A percentile compares a stretch with the other conserved stretches of the same genome.
Conservation (phyloP, 2,113 vertebrate species). For the Bufo gargarizans region DNA sequence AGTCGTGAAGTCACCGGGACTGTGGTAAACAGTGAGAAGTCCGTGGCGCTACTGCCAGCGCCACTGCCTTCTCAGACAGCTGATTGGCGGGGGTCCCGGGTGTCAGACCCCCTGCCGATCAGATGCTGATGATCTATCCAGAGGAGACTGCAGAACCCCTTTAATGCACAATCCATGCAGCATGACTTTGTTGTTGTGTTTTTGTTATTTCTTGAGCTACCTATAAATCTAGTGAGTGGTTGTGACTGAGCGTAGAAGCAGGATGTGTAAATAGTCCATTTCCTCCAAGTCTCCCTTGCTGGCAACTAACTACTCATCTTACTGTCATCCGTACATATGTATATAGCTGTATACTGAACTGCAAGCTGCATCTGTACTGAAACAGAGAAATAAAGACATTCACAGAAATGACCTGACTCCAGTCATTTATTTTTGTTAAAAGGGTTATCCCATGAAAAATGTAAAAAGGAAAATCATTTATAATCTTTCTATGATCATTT, state of each 20-base stretch:
- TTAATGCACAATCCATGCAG: slow-evolving; percentile 23
- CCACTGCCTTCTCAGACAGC: no score
- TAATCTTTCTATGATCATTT: no score
- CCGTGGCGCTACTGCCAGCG: no score
- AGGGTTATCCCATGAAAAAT: no score
- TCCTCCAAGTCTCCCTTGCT: slow-evolving; percentile 12
- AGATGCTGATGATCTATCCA: no score
- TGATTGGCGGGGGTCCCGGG: no score
- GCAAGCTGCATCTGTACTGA: slow-evolving; percentile 25
- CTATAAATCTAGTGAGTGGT: background rate
- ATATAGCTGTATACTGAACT: slow-evolving; percentile 38
- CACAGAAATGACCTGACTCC: background rate
- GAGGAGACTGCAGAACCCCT: no score
- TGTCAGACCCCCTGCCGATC: no score
- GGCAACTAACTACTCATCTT: slow-evolving; percentile 28
- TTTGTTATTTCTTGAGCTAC: background rate
- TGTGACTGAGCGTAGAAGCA: background rate
- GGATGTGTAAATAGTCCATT: slow-evolving; percentile 43
- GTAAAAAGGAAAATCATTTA: no score
- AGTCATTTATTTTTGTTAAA: background rate
- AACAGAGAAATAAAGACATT: slow-evolving; percentile 39
- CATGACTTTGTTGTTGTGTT: background rate
- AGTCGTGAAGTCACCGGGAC: no score
- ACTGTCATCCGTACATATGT: background rate
- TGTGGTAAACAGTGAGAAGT: no score